These are phyloP conservation scores for Nasalis larvatus DNA, from an alignment of 2,113 vertebrate species.

Conservation along the genomic window DNA sequence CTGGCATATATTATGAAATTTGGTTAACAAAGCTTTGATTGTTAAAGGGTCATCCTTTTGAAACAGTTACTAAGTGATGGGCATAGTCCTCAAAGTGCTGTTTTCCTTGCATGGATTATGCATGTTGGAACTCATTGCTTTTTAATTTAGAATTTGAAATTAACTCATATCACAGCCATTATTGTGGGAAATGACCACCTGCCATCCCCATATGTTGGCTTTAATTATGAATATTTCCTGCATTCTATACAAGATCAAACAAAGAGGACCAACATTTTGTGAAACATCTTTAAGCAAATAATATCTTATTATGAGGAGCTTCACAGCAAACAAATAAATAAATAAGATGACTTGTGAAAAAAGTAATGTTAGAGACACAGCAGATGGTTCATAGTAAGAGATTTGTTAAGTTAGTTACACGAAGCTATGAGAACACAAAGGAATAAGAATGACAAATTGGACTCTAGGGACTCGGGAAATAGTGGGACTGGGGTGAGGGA, in stretches of 20 bases:
- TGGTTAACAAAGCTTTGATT: conserved; percentile 34
- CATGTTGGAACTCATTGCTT: conserved; percentile 74
- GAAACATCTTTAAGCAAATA: conserved; percentile 27
- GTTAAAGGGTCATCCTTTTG: conserved; percentile 24
- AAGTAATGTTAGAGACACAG: background rate
- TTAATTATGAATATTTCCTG: conserved; percentile 78
- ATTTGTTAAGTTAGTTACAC: background rate
- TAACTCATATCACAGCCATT: conserved; percentile 78
- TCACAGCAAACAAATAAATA: background rate
- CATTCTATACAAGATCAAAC: conserved; percentile 48
- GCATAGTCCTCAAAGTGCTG: conserved; percentile 19
- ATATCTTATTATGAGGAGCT: conserved; percentile 32
- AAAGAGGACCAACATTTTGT: conserved; percentile 29
- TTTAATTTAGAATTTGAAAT: conserved; percentile 83
- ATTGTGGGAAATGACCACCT: conserved; percentile 84
- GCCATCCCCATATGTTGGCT: conserved; percentile 82
- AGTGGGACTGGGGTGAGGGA: too few relatives aligned
- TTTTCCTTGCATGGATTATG: conserved; percentile 65
- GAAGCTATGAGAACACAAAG: background rate
- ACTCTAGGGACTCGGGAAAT: too few relatives aligned
- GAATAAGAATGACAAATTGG: too few relatives aligned
- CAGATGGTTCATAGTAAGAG: conserved; percentile 3
- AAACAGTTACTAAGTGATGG: conserved; percentile 51
- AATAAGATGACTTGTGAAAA: background rate
- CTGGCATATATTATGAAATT: background rate